Evolutionary conservation across 1,140 invertebrate genomes (phyloP).

Genomic region (Trinorchestia longiramus): DNA sequence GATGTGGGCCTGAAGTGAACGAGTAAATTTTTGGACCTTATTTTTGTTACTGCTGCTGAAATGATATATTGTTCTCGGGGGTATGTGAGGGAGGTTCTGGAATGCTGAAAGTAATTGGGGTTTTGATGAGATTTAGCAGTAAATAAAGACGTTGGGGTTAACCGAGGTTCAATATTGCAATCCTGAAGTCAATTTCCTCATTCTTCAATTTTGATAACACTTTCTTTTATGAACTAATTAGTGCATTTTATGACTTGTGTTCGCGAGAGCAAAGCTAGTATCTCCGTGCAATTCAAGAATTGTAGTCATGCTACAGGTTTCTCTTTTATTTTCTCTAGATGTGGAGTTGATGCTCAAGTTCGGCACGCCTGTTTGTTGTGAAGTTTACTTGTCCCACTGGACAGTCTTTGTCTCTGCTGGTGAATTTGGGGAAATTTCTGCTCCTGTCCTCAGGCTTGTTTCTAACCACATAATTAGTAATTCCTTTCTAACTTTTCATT

Average conservation of each 20-base stretch:
- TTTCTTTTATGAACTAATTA: not conserved
- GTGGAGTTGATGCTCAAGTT: not conserved
- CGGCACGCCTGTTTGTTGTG: not conserved
- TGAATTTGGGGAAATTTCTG: not conserved
- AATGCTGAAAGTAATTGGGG: not conserved
- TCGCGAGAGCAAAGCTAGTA: not conserved
- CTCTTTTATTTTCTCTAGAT: not conserved
- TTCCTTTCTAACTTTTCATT: not conserved
- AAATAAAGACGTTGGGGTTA: not conserved
- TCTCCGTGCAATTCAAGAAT: not conserved
- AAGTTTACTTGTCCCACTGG: not conserved
- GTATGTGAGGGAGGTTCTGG: not conserved
- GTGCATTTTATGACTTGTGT: not conserved
- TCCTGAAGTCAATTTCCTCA: not conserved
- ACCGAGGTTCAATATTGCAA: not conserved
- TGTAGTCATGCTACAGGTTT: not conserved
- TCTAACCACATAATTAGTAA: not conserved
- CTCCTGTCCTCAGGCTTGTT: not conserved
- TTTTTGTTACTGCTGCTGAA: not conserved
- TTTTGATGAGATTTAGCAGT: not conserved
- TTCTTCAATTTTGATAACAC: not conserved
- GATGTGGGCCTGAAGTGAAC: too few species aligned
- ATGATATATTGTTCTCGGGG: not conserved
- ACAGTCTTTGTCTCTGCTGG: not conserved
- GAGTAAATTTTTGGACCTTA: too few species aligned